phyloP scores from a whole-genome alignment of 2,113 vertebrate species.

The Gymnorhina tibicen region DNA sequence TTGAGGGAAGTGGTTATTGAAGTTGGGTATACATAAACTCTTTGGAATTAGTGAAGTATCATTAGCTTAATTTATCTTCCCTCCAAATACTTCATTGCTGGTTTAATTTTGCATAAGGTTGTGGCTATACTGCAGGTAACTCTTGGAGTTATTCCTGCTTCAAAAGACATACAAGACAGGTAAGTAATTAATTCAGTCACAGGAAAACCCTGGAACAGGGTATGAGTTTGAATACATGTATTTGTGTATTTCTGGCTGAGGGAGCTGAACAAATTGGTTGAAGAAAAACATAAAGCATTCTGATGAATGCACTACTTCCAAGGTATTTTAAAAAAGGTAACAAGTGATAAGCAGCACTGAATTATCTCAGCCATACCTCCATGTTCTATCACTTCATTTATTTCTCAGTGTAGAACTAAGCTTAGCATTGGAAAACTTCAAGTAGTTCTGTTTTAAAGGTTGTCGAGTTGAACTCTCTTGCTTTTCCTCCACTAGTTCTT shows the following conservation, averaged over 20 bases:
- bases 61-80: background rate
- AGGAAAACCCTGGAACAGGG: background rate
- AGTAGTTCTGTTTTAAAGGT: background rate
- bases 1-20: background rate
- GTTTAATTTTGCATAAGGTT: background rate
- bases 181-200: background rate
- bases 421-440: background rate
- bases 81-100: background rate
- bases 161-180: background rate
- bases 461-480: background rate
- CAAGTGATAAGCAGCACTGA: background rate
- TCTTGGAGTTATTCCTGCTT: background rate
- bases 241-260: background rate
- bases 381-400: background rate
- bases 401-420: background rate
- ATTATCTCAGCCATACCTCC: background rate
- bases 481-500: background rate
- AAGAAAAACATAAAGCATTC: background rate
- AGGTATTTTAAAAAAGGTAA: background rate
- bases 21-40: background rate
- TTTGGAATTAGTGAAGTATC: background rate
- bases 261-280: background rate
- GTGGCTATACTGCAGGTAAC: background rate
- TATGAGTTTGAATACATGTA: background rate
- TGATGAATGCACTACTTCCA: background rate